These are phyloP conservation scores for Aegithalos caudatus DNA, from an alignment of 2,113 vertebrate species.

Conservation along the genomic window DNA sequence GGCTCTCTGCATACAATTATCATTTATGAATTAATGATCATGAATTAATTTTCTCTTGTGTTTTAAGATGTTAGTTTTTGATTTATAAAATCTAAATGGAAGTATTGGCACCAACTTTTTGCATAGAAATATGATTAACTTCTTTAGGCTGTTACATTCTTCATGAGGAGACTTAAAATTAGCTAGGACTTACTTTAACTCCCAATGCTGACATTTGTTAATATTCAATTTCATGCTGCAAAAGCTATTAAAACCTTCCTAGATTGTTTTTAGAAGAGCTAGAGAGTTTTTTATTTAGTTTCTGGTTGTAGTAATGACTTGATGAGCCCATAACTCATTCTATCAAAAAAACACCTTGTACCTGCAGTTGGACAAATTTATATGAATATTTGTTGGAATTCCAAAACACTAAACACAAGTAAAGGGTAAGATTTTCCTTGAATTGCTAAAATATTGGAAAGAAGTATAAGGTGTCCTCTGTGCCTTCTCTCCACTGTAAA, in stretches of 20 bases:
- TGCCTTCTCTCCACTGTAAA: background rate
- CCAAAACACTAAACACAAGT: background rate
- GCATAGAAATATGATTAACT: background rate
- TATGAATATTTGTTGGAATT: background rate
- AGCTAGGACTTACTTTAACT: background rate
- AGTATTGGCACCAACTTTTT: background rate
- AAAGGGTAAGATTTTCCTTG: background rate
- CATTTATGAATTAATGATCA: background rate
- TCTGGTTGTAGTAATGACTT: background rate
- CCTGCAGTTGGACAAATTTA: background rate
- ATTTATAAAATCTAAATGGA: background rate
- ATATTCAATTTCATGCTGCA: background rate
- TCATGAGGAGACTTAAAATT: background rate
- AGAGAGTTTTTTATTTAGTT: background rate
- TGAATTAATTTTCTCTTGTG: background rate
- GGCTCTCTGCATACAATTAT: background rate
- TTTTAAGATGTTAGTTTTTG: background rate
- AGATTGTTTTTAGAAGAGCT: background rate
- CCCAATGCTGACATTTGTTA: background rate
- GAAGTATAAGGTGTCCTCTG: background rate
- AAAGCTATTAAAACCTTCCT: background rate
- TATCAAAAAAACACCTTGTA: background rate
- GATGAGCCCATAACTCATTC: background rate
- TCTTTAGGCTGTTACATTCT: background rate
- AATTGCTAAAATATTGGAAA: background rate